A percentile compares a stretch with the other conserved stretches of the same genome.
Evolutionary conservation across 2,797 vertebrate genomes (phyloP).

Genomic region (Coccyzus lansbergi): DNA sequence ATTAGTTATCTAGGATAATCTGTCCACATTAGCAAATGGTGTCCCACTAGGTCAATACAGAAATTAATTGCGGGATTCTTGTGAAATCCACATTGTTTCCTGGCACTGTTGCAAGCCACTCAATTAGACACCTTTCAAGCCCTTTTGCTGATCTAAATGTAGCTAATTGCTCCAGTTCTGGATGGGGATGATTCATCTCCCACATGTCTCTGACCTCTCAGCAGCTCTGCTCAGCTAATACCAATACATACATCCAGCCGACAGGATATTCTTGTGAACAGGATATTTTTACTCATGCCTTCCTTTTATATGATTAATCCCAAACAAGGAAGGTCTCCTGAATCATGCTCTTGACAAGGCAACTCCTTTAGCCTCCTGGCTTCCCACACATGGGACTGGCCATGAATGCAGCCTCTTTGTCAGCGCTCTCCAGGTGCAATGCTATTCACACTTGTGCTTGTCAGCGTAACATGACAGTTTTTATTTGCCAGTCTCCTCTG

Average conservation of each 20-base stretch:
- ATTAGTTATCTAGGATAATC: slow-evolving; percentile 72
- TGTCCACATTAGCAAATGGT: slow-evolving; percentile 74
- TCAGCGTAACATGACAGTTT: slow-evolving; percentile 76
- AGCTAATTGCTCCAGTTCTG: slow-evolving; percentile 83
- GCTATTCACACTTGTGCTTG: slow-evolving; percentile 79
- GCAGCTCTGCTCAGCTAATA: slow-evolving; percentile 62
- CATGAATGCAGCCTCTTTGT: slow-evolving; percentile 83
- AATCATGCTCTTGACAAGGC: slow-evolving; percentile 75
- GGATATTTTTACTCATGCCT: slow-evolving; percentile 78
- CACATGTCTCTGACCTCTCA: slow-evolving; percentile 78
- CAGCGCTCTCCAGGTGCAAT: slow-evolving; percentile 80
- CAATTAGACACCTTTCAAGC: slow-evolving; percentile 84
- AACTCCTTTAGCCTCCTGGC: slow-evolving; percentile 72
- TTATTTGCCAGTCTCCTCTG: slow-evolving; percentile 68
- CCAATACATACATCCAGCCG: slow-evolving; percentile 49
- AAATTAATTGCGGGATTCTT: slow-evolving; percentile 80
- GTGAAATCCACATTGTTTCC: slow-evolving; percentile 80
- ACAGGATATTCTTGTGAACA: slow-evolving; percentile 68
- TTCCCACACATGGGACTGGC: slow-evolving; percentile 71
- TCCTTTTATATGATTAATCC: slow-evolving; percentile 78
- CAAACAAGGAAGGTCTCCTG: slow-evolving; percentile 77
- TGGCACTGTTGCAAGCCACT: slow-evolving; percentile 72
- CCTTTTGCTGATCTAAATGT: slow-evolving; percentile 74
- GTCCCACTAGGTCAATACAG: slow-evolving; percentile 75
- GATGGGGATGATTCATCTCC: slow-evolving; percentile 79